Percentiles rank a stretch among this genome's conserved stretches.
Conservation (phyloP, 2,888 invertebrate species). For the Nemurella pictetii region DNA sequence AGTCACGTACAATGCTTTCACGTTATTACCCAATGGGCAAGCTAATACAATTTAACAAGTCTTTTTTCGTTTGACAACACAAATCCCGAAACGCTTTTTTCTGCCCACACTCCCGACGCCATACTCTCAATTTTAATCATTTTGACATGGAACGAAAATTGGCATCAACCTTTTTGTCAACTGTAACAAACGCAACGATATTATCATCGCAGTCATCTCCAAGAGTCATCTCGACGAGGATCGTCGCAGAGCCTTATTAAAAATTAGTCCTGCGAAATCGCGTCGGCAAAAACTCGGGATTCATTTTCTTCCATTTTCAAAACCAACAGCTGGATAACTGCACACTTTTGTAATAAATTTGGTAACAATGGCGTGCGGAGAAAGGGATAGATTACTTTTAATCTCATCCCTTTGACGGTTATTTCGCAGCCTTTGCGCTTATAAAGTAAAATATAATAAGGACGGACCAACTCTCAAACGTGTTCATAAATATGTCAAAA, state of each 20-base stretch:
- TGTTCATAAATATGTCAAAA: neutral
- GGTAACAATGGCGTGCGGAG: neutral
- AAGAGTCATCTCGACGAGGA: neutral
- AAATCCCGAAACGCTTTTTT: neutral
- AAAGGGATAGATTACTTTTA: neutral
- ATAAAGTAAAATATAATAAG: neutral
- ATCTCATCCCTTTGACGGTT: neutral
- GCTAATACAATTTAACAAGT: neutral
- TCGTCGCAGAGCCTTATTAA: neutral
- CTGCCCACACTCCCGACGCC: neutral
- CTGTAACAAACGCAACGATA: neutral
- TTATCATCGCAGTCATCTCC: neutral
- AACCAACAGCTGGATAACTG: neutral
- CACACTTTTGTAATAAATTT: neutral
- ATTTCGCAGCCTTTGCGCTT: neutral
- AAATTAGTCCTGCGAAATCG: neutral
- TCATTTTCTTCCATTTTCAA: neutral
- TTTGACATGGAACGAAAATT: neutral
- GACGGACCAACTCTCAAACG: neutral
- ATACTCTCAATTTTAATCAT: neutral
- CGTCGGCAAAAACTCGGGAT: neutral
- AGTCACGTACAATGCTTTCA: neutral
- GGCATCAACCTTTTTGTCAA: conserved; percentile 2
- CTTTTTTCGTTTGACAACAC: neutral
- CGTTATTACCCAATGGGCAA: neutral